These are phyloP conservation scores for Dicyrtoma fusca DNA, from an alignment of 2,888 invertebrate genomes.

Conservation along the genomic window DNA sequence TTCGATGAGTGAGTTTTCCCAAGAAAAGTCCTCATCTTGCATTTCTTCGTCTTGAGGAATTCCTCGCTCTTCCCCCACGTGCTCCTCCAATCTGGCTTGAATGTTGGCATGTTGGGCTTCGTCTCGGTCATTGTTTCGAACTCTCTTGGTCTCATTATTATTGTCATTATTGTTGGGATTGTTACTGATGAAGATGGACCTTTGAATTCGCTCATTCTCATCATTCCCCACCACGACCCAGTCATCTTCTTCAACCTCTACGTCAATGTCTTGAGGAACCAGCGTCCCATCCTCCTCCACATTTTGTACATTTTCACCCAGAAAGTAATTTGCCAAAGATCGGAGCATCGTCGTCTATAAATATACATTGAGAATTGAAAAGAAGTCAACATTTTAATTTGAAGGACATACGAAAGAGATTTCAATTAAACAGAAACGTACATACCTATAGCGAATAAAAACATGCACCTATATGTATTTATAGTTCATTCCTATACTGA, in stretches of 20 bases:
- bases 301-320: slow-evolving; percentile 34
- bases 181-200: background rate
- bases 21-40: slow-evolving; percentile 28
- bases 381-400: slow-evolving; percentile 1
- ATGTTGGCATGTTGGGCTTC: background rate
- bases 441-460: too few relatives aligned
- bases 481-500: too few relatives aligned
- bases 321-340: slow-evolving; percentile 37
- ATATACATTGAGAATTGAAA: background rate
- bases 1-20: slow-evolving; percentile 38
- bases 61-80: background rate
- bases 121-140: background rate
- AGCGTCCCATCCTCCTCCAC: slow-evolving; percentile 14
- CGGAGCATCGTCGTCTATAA: slow-evolving; percentile 35
- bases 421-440: too few relatives aligned
- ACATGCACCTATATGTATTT: too few relatives aligned
- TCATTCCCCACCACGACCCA: slow-evolving; percentile 34
- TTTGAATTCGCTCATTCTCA: slow-evolving; percentile 17
- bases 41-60: slow-evolving; percentile 15
- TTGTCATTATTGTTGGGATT: slow-evolving; percentile 19
- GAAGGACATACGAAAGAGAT: slow-evolving; percentile 14
- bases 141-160: slow-evolving; percentile 4
- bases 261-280: slow-evolving; percentile 10
- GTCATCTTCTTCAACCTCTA: slow-evolving; percentile 26
- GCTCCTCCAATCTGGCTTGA: background rate